Conservation (phyloP, 2,113 vertebrate genomes). For the Anarhynchus alexandrinus region DNA sequence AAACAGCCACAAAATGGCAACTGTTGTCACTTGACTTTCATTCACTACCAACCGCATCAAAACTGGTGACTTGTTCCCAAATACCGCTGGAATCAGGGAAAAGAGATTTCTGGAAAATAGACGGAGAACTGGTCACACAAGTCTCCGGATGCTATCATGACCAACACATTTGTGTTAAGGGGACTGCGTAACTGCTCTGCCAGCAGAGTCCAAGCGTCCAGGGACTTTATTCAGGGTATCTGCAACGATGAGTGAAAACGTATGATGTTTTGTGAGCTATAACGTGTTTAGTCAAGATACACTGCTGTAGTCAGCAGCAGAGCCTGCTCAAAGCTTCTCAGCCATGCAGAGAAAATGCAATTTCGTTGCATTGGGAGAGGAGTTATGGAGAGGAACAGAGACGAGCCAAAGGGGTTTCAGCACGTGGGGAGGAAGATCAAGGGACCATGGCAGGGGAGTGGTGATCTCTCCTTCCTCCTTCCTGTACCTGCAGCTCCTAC, state of each 20-base stretch:
- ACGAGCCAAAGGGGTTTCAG: background rate
- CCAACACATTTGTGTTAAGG: background rate
- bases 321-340: constrained; percentile 6
- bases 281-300: background rate
- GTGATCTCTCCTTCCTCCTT: background rate
- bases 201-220: background rate
- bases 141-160: background rate
- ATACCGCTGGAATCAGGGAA: background rate
- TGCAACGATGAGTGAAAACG: background rate
- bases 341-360: background rate
- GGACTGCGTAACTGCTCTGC: background rate
- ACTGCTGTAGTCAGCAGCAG: background rate
- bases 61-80: background rate
- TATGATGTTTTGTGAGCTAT: constrained; percentile 45
- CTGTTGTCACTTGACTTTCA: background rate
- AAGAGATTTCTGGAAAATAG: background rate
- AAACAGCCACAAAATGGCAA: background rate
- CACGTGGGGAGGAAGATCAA: background rate
- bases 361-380: background rate
- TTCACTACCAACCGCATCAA: background rate
- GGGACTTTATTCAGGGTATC: background rate
- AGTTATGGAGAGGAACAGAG: background rate
- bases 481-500: background rate
- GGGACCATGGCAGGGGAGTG: background rate
- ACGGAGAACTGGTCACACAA: background rate